phyloP scores from a whole-genome alignment of 2,113 vertebrate genomes.

The Eupsittula cactorum region DNA sequence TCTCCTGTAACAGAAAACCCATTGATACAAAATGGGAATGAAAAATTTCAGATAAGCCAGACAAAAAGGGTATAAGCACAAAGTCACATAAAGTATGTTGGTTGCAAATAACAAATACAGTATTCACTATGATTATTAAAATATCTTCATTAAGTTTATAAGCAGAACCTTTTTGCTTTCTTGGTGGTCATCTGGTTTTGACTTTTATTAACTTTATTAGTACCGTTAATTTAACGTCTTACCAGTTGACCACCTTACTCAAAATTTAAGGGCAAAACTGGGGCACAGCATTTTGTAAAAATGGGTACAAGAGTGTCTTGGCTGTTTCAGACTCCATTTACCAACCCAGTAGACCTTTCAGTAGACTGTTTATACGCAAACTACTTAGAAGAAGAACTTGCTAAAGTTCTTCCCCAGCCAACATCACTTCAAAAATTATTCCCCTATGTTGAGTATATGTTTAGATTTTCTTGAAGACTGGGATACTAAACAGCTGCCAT shows the following conservation, averaged over 20 bases:
- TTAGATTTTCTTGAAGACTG: background rate
- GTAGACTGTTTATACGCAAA: background rate
- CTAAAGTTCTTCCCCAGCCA: background rate
- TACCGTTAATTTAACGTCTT: background rate
- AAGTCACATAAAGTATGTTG: background rate
- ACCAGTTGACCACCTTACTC: background rate
- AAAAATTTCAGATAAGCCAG: background rate
- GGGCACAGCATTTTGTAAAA: background rate
- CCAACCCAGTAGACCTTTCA: background rate
- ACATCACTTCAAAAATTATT: background rate
- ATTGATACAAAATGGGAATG: rapidly evolving
- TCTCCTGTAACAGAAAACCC: background rate
- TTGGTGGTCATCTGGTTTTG: background rate
- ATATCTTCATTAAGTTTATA: background rate
- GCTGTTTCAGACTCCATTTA: background rate
- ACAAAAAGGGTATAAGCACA: background rate
- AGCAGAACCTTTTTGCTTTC: background rate
- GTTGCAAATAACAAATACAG: background rate
- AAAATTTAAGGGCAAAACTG: background rate
- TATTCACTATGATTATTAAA: background rate
- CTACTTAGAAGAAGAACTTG: background rate
- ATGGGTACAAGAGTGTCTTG: too few relatives aligned
- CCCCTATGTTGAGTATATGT: background rate
- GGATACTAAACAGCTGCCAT: background rate
- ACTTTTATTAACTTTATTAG: background rate